phyloP scores from a whole-genome alignment of 2,113 vertebrate genomes.

The Xyrauchen texanus region DNA sequence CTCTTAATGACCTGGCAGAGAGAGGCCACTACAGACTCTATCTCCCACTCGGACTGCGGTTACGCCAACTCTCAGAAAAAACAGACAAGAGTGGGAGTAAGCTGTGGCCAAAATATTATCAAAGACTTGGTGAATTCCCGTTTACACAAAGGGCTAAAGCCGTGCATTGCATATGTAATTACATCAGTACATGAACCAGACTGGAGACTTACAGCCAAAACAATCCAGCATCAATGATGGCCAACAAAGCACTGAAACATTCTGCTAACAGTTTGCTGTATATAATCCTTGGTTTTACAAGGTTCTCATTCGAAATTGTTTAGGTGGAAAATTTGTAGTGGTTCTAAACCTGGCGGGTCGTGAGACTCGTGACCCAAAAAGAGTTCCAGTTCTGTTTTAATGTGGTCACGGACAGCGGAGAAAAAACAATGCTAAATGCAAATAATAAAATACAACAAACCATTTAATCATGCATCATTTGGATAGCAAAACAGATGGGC shows the following conservation, averaged over 20 bases:
- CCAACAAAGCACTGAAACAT: not conserved
- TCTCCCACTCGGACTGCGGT: not conserved
- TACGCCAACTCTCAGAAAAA: constrained; percentile 42
- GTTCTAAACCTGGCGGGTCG: no score
- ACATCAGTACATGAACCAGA: not conserved
- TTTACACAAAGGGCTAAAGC: constrained; percentile 42
- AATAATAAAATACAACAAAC: no score
- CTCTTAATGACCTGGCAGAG: constrained; percentile 44
- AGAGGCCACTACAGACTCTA: constrained; percentile 10
- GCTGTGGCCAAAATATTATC: constrained; percentile 57
- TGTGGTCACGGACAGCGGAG: no score
- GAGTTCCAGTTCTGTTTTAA: no score
- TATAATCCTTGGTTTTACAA: no score
- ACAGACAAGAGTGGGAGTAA: constrained; percentile 49
- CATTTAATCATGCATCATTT: no score
- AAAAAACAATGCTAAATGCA: no score
- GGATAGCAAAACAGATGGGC: no score
- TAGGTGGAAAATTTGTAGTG: no score
- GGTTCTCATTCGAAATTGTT: no score
- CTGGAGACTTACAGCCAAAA: not conserved
- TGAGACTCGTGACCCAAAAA: no score
- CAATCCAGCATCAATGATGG: not conserved
- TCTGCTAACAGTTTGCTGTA: not conserved
- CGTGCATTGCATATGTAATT: constrained; percentile 4
- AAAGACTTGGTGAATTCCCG: constrained; percentile 56